A percentile compares a stretch with the other conserved stretches of the same genome.
These are phyloP conservation scores for Apteryx owenii DNA, from an alignment of 2,113 vertebrate species.

Conservation along the genomic window DNA sequence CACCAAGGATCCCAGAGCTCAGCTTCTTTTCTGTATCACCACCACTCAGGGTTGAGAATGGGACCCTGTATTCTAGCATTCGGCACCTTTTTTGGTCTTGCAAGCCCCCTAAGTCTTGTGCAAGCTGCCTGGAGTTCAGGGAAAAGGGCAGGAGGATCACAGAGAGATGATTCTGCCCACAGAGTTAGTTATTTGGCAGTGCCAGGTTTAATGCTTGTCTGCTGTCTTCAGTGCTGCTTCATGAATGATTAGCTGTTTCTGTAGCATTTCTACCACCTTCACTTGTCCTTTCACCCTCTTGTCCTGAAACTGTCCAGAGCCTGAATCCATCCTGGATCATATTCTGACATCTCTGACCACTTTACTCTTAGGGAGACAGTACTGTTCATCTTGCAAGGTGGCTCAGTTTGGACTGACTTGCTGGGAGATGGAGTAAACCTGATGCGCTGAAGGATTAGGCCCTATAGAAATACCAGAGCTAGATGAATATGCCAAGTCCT, in stretches of 20 bases:
- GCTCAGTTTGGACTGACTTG: neutral
- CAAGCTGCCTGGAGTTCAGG: neutral
- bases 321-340: too few species aligned
- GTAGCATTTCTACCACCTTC: neutral
- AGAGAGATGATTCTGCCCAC: too few species aligned
- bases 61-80: neutral
- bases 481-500: neutral
- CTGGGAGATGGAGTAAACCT: neutral
- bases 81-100: neutral
- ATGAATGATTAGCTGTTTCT: neutral
- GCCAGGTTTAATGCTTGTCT: neutral
- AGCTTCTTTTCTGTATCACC: neutral
- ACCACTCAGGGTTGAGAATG: neutral
- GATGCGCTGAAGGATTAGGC: neutral
- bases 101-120: neutral
- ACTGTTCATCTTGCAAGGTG: neutral
- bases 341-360: neutral
- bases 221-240: neutral
- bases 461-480: neutral
- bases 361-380: neutral
- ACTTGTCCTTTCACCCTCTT: too few species aligned
- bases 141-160: neutral
- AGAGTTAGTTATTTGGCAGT: neutral
- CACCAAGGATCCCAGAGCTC: neutral
- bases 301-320: too few species aligned